Percentiles rank a stretch among this genome's conserved stretches.
Conservation (phyloP, 92 coral and sea anemone genomes). For the Paramuricea clavata region DNA sequence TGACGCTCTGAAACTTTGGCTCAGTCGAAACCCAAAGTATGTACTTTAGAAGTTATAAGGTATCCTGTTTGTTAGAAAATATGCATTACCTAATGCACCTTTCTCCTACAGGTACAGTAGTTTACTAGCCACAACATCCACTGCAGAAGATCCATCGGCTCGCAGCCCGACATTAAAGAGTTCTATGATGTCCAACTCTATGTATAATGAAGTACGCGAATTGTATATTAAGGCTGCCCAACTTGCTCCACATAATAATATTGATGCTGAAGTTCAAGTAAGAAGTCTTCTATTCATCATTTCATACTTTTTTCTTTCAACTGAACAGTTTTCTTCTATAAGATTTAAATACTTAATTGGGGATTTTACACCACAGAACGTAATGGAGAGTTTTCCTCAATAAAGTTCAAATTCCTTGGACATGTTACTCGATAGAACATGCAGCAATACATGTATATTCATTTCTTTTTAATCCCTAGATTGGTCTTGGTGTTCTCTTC, state of each 20-base stretch:
- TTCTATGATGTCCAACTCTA: constrained; percentile 92
- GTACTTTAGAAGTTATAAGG: too few relatives aligned
- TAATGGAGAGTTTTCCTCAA: too few relatives aligned
- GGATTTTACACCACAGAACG: too few relatives aligned
- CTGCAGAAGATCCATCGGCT: constrained; percentile 64
- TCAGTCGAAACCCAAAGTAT: constrained; percentile 85
- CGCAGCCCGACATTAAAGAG: constrained; percentile 74
- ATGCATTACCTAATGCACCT: too few relatives aligned
- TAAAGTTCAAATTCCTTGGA: too few relatives aligned
- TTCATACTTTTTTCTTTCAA: too few relatives aligned
- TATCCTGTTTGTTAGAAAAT: too few relatives aligned
- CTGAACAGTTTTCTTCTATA: too few relatives aligned
- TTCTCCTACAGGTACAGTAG: constrained; percentile 77
- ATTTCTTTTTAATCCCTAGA: constrained; percentile 53
- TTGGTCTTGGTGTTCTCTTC: constrained; percentile 97
- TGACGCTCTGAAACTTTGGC: constrained; percentile 84
- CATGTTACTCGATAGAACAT: too few relatives aligned
- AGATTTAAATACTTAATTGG: not conserved
- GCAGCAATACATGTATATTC: too few relatives aligned
- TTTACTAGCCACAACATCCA: constrained; percentile 68
- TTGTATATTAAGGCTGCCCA: constrained; percentile 95
- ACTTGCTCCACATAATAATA: constrained; percentile 86
- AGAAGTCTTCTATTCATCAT: not conserved
- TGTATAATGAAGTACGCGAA: constrained; percentile 94
- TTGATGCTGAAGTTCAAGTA: constrained; percentile 93